A percentile compares a stretch with the other conserved stretches of the same genome.
phyloP scores from a whole-genome alignment of 1,140 invertebrate genomes.

The Dendrolimus punctatus region DNA sequence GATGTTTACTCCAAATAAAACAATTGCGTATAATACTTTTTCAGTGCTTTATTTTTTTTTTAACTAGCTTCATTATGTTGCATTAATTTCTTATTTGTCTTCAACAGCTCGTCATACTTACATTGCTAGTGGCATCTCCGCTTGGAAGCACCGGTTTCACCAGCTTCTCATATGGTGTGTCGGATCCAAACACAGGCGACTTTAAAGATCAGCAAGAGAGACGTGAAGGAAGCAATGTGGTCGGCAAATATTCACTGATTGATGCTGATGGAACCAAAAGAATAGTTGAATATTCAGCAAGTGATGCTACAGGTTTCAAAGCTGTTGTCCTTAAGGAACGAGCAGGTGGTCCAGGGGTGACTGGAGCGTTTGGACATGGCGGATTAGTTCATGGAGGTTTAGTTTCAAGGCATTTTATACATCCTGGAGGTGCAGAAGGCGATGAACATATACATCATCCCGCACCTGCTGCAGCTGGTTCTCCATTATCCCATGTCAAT shows the following conservation, averaged over 20 bases:
- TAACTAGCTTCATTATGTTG: too few species aligned
- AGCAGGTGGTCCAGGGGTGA: constrained; percentile 5
- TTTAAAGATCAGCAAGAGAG: constrained; percentile 65
- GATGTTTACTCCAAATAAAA: too few species aligned
- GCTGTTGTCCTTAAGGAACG: constrained; percentile 63
- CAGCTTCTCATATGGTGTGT: constrained; percentile 59
- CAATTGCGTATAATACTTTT: too few species aligned
- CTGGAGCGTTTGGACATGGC: background rate
- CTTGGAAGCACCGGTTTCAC: constrained; percentile 29
- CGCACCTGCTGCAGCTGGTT: too few species aligned
- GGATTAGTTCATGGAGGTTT: too few species aligned
- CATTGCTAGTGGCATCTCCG: constrained; percentile 24
- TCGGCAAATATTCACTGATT: constrained; percentile 63
- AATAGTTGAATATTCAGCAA: constrained; percentile 62
- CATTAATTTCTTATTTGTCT: constrained; percentile 4
- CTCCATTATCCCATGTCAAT: too few species aligned
- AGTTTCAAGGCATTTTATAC: too few species aligned
- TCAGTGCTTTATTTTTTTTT: too few species aligned
- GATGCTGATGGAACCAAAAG: constrained; percentile 64
- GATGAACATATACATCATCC: too few species aligned
- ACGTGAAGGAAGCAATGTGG: constrained; percentile 70
- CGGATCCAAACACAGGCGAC: constrained; percentile 68
- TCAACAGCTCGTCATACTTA: constrained; percentile 28
- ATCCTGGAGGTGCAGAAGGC: too few species aligned
- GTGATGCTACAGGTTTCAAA: constrained; percentile 64